Evolutionary conservation across 2,113 vertebrate species (phyloP).

Genomic region (Corythornis cristatus): DNA sequence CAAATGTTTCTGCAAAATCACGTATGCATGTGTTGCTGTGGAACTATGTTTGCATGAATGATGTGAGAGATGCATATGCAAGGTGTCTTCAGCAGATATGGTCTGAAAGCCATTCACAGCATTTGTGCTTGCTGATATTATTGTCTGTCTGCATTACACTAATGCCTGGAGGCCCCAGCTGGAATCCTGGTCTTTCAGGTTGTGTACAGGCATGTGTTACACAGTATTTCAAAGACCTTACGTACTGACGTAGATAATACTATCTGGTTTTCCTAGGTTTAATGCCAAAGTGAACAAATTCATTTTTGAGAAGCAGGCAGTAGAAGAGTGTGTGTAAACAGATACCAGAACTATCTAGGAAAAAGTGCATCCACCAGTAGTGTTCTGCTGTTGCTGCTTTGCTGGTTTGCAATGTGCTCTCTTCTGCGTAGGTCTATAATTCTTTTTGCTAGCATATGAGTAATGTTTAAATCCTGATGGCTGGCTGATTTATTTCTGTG

Average conservation of each 20-base stretch:
- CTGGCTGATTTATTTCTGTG: not conserved
- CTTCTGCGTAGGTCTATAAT: not conserved
- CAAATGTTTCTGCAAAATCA: not conserved
- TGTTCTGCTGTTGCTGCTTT: rapidly evolving
- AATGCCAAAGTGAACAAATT: not conserved
- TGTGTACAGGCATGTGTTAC: not conserved
- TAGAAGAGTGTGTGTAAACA: not conserved
- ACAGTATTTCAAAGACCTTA: not conserved
- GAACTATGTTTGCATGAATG: not conserved
- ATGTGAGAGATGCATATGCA: rapidly evolving
- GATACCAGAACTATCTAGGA: not conserved
- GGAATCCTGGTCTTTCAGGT: not conserved
- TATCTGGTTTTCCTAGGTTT: not conserved
- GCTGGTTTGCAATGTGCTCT: not conserved
- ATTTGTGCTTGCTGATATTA: not conserved
- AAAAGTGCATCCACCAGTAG: not conserved
- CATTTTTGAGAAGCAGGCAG: not conserved
- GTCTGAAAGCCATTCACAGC: not conserved
- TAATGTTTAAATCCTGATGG: not conserved
- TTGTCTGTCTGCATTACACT: not conserved
- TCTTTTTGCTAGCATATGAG: not conserved
- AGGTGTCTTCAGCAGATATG: not conserved
- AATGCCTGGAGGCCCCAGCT: not conserved
- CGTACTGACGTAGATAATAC: rapidly evolving
- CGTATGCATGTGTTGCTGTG: not conserved